Percentiles rank a stretch among this genome's conserved stretches.
phyloP scores from a whole-genome alignment of 2,888 invertebrate species.

The Emesis castigata region DNA sequence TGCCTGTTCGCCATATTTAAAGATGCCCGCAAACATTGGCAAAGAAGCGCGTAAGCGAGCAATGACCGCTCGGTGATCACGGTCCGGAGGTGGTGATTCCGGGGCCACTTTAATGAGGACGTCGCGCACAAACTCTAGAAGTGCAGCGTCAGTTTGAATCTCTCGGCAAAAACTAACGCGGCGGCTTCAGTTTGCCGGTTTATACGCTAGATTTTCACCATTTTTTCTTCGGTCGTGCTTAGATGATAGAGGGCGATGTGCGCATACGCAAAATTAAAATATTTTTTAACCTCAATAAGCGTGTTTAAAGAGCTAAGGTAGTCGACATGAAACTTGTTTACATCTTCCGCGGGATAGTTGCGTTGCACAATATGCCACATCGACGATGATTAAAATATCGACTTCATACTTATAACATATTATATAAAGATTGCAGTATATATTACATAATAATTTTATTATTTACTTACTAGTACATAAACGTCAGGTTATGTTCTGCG shows the following conservation, averaged over 20 bases:
- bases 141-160: background rate
- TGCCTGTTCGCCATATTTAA: background rate
- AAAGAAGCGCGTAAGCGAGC: background rate
- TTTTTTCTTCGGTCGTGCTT: background rate
- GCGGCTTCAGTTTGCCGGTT: background rate
- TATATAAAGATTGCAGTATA: no score
- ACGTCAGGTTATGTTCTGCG: background rate
- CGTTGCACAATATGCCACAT: conserved; percentile 5
- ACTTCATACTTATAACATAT: conserved; percentile 4
- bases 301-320: background rate
- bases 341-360: conserved; percentile 5
- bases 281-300: background rate
- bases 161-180: conserved; percentile 1
- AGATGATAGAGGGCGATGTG: background rate
- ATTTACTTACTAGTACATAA: background rate
- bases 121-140: background rate
- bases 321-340: background rate
- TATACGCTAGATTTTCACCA: background rate
- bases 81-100: conserved; percentile 1
- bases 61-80: background rate
- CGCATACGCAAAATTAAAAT: background rate
- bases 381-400: background rate
- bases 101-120: background rate
- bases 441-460: background rate
- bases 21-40: background rate